Percentiles rank a stretch among this genome's conserved stretches.
These are phyloP conservation scores for Argyra leucocephala DNA, from an alignment of 2,888 invertebrate genomes.

Conservation along the genomic window DNA sequence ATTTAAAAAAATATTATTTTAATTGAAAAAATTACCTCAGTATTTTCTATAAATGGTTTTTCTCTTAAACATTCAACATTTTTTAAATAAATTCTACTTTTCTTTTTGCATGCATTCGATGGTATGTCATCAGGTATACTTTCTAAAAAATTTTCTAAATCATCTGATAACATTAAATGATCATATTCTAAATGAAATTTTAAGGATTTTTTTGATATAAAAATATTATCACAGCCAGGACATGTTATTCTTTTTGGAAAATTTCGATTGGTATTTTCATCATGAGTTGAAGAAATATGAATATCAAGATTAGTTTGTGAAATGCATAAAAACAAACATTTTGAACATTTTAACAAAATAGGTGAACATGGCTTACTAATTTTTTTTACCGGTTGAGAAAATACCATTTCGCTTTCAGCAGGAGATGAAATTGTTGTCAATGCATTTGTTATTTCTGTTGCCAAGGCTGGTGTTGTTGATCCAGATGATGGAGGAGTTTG, in stretches of 20 bases:
- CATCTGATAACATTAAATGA: conserved; percentile 56
- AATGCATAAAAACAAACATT: conserved; percentile 37
- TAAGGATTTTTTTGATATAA: conserved; percentile 54
- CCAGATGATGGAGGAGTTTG: conserved; percentile 28
- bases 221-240: conserved; percentile 58
- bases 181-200: conserved; percentile 57
- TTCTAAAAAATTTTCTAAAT: conserved; percentile 49
- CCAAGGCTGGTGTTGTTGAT: conserved; percentile 14
- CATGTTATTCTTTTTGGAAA: conserved; percentile 47
- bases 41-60: conserved; percentile 22
- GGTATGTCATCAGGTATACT: not conserved
- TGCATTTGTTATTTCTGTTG: conserved; percentile 21
- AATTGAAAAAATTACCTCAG: not conserved
- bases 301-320: conserved; percentile 26
- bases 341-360: conserved; percentile 23
- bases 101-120: conserved; percentile 24
- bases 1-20: not conserved
- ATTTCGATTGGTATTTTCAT: conserved; percentile 26
- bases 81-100: conserved; percentile 40
- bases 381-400: conserved; percentile 14
- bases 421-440: conserved; percentile 14
- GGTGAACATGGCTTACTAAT: conserved; percentile 16
- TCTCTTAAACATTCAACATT: conserved; percentile 39
- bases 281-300: conserved; percentile 23
- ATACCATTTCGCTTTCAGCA: conserved; percentile 16